Percentiles rank a stretch among this genome's conserved stretches.
Conservation (phyloP, 2,113 vertebrate genomes). For the Nyctibius bracteatus region DNA sequence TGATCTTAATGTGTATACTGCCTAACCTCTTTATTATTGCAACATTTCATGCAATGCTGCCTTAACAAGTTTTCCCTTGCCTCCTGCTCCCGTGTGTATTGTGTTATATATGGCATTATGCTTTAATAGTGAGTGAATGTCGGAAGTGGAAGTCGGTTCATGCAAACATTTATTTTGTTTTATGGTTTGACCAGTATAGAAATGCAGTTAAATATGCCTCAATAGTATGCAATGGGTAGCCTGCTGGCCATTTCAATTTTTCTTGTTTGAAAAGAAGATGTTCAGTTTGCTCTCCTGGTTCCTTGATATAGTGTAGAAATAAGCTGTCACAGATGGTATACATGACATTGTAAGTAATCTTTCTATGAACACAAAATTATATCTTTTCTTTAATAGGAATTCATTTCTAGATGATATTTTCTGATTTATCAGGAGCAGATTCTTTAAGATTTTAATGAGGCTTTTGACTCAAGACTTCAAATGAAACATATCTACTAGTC, state of each 20-base stretch:
- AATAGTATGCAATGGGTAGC: background rate
- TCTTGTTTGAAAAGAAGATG: background rate
- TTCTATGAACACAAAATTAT: background rate
- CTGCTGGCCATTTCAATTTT: background rate
- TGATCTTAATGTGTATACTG: background rate
- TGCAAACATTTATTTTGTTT: background rate
- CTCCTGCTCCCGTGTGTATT: background rate
- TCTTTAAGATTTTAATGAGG: constrained; percentile 16
- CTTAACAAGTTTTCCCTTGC: background rate
- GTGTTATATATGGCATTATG: background rate
- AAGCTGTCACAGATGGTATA: background rate
- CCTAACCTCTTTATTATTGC: background rate
- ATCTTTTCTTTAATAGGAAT: background rate
- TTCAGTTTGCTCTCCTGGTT: background rate
- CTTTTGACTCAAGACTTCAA: background rate
- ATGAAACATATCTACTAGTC: background rate
- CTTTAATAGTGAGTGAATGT: background rate
- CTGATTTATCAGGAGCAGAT: background rate
- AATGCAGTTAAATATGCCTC: background rate
- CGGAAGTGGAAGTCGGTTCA: background rate
- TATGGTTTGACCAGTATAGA: background rate
- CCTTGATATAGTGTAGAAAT: background rate
- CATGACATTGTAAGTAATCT: background rate
- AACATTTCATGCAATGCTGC: background rate
- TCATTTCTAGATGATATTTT: constrained; percentile 4